Evolutionary conservation across 2,888 invertebrate genomes (phyloP), one percentile per base, ranked within the genome.

Genomic region (Scaptomyza tumidula): DNA sequence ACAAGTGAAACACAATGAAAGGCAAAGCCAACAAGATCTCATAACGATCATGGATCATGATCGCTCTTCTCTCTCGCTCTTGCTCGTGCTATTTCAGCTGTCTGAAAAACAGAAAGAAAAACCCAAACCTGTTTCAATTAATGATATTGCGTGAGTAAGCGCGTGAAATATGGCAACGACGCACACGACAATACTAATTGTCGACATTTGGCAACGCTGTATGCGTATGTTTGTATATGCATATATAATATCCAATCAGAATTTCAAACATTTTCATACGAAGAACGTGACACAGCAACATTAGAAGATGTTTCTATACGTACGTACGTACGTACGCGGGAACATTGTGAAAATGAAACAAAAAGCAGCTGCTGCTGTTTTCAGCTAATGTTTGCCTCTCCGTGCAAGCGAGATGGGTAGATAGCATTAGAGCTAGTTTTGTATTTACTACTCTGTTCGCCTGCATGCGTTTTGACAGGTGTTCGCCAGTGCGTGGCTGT

Each of bases 111-210:
- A 39, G 16, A 48, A 19, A 19, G 2, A 24, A 24, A 31, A 16
- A 5, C n/a, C 2, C 10, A 46, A 84, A 84, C 84, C 89, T 70
- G 84, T 89, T 89, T 87, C 70, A 84, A 89, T 87, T 89, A 79
- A 78, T 81, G 76, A 64, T 56, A 66, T 60, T 86, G 75, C 67
- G 71, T 80, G 80, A 71, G 80, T 76, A 80, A 77, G 66, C 64
- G 55, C 57, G 78, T 86, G 86, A 86, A 86, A 83, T 89, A 83
- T 75, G 86, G 86, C 86, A 86, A 89, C 85, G 61, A 49, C 71
- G 85, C 82, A 54, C 55, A 65, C 31, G 6, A 35, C 48, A 59
- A 57, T 45, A 71, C 58, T 68, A 85, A 70, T 79, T 69, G 75
- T 33, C 46, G 52, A 52, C 70, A 73, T 70, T 80, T 80, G 78